phyloP scores from a whole-genome alignment of 2,113 vertebrate species.

The Cyphomyrus discorhynchus region DNA sequence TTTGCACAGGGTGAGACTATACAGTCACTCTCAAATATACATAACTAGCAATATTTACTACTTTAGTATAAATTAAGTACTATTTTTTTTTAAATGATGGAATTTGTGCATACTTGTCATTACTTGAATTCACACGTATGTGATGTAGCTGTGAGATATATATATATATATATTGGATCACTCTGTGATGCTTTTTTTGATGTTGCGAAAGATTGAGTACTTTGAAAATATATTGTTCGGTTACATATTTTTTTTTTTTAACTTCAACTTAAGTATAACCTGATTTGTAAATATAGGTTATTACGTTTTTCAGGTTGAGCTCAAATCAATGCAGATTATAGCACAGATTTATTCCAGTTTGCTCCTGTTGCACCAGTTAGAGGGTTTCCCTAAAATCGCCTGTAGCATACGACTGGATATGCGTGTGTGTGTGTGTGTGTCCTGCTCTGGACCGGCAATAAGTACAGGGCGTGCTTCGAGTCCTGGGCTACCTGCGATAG shows the following conservation, averaged over 20 bases:
- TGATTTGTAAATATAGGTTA: background rate
- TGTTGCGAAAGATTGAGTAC: background rate
- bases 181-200: background rate
- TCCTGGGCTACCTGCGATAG: background rate
- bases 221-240: background rate
- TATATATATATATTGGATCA: background rate
- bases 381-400: background rate
- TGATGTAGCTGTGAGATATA: background rate
- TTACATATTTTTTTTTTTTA: background rate
- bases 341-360: background rate
- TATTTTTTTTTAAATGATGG: background rate
- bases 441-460: background rate
- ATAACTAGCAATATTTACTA: background rate
- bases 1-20: background rate
- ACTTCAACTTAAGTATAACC: background rate
- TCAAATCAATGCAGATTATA: background rate
- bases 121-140: background rate
- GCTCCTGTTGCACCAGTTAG: background rate
- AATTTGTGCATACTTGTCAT: background rate
- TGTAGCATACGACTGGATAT: background rate
- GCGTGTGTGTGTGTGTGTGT: background rate
- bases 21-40: background rate
- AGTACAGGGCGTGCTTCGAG: background rate
- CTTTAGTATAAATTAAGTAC: background rate
- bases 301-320: background rate